These are phyloP conservation scores for Tenthredo distinguenda DNA, from an alignment of 2,888 invertebrate species.

Conservation along the genomic window DNA sequence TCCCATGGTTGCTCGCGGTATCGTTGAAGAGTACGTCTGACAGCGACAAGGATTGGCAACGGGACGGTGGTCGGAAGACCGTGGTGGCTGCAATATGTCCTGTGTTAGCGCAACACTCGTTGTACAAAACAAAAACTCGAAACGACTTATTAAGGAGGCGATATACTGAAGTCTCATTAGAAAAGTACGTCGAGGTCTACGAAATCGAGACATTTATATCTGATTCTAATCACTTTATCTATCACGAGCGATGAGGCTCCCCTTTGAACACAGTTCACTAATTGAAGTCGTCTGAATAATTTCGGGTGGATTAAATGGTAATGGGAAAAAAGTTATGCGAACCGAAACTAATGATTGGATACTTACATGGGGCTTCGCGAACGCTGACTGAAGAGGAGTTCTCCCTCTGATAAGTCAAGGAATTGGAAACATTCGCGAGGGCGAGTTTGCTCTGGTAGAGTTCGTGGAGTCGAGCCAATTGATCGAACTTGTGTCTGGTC, in stretches of 20 bases:
- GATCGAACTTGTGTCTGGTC: conserved; percentile 85
- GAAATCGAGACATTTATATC: background rate
- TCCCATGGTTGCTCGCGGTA: conserved; percentile 86
- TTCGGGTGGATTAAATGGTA: background rate
- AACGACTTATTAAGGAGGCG: background rate
- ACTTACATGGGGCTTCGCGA: conserved; percentile 75
- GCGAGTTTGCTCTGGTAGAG: conserved; percentile 89
- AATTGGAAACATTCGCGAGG: conserved; percentile 85
- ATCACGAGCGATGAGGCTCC: background rate
- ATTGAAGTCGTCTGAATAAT: background rate
- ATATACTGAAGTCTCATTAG: background rate
- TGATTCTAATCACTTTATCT: background rate
- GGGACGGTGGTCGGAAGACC: conserved; percentile 80
- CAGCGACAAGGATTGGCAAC: conserved; percentile 86
- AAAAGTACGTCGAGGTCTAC: background rate
- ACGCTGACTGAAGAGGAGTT: conserved; percentile 73
- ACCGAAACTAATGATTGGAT: conserved; percentile 15
- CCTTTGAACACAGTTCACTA: background rate
- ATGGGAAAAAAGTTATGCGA: background rate
- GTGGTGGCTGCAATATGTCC: conserved; percentile 73
- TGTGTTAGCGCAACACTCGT: conserved; percentile 54
- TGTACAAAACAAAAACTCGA: conserved; percentile 40
- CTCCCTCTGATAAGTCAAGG: conserved; percentile 81
- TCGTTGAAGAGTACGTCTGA: conserved; percentile 86
- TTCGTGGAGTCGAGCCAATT: conserved; percentile 89